These are phyloP conservation scores for Megalops cyprinoides DNA, from an alignment of 2,797 vertebrate genomes.

Conservation along the genomic window DNA sequence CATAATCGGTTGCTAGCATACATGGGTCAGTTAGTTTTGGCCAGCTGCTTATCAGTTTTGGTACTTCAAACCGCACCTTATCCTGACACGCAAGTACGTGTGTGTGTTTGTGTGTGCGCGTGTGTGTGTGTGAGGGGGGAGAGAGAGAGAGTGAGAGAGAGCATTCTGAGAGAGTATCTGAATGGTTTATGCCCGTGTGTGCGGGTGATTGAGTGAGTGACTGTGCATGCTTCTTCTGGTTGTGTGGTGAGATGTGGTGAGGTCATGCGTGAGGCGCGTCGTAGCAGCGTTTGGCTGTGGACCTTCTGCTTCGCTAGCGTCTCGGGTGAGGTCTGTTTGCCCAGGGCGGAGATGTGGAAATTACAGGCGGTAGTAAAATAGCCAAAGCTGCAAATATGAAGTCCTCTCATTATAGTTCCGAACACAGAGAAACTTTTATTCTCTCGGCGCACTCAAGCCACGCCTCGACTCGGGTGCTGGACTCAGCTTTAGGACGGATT, in stretches of 20 bases:
- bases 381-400: constrained; percentile 37
- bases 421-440: constrained; percentile 39
- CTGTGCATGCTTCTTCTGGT: background rate
- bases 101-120: constrained; percentile 8
- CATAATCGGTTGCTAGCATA: no score
- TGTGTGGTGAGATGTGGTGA: no score
- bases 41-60: no score
- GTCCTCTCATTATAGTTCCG: constrained; percentile 14
- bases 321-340: constrained; percentile 33
- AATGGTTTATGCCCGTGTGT: no score
- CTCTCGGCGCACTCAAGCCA: no score
- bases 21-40: no score
- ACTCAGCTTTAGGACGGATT: background rate
- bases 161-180: no score
- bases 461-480: no score
- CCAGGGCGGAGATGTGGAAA: constrained; percentile 36
- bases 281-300: constrained; percentile 15
- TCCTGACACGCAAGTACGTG: background rate
- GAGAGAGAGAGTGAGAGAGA: no score
- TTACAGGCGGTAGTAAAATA: constrained; percentile 30
- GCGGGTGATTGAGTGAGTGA: no score
- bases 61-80: no score
- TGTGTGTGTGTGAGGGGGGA: background rate
- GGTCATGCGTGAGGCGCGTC: background rate
- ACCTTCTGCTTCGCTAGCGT: constrained; percentile 29